These are phyloP conservation scores for Brachyrhaphis roseni DNA, from an alignment of 2,797 vertebrate genomes.

Conservation along the genomic window DNA sequence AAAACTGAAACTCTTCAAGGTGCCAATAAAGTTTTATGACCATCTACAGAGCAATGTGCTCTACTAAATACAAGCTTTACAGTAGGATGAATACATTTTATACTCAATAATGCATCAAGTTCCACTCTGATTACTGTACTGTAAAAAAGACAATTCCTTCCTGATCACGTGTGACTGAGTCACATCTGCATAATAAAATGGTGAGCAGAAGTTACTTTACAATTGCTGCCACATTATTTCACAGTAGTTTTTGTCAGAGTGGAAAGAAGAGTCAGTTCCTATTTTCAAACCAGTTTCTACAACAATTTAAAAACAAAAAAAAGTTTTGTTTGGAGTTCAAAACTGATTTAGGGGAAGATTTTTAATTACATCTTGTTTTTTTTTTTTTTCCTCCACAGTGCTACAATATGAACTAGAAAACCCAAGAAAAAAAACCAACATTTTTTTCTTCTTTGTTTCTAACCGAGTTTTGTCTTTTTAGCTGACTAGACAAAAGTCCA, in stretches of 20 bases:
- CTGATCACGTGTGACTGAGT: conserved; percentile 5
- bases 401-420: neutral
- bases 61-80: neutral
- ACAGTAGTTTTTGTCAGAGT: neutral
- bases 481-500: neutral
- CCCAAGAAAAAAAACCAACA: neutral
- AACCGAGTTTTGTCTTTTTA: neutral
- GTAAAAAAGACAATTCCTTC: neutral
- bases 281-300: conserved; percentile 17
- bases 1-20: neutral
- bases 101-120: neutral
- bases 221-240: neutral
- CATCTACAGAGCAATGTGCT: neutral
- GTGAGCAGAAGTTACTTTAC: conserved; percentile 4
- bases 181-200: neutral
- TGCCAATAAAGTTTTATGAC: neutral
- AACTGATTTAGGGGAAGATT: neutral
- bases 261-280: conserved; percentile 17
- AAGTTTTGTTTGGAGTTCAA: neutral
- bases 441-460: neutral
- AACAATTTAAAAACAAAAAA: neutral
- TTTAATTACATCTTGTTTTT: neutral
- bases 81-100: neutral
- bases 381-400: neutral
- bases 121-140: neutral